Percentiles rank a stretch among this genome's conserved stretches.
Evolutionary conservation across 2,797 vertebrate species (phyloP).

Genomic region (Carcharodon carcharias): DNA sequence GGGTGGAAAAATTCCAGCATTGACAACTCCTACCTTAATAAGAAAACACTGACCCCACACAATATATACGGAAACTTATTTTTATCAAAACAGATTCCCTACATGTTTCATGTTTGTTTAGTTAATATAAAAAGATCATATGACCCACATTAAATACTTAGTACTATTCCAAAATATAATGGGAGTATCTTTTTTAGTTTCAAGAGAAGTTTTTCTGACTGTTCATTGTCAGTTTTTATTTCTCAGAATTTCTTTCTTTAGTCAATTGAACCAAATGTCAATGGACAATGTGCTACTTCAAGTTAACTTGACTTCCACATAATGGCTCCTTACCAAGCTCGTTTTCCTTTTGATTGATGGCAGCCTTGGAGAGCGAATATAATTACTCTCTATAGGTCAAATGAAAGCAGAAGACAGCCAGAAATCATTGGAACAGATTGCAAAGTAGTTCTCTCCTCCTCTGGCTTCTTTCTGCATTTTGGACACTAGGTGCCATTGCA

Average conservation of each 20-base stretch:
- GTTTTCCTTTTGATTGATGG: background rate
- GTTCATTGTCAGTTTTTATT: background rate
- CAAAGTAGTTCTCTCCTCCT: background rate
- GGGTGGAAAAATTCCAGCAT: background rate
- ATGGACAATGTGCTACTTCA: background rate
- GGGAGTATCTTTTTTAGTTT: background rate
- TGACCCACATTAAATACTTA: background rate
- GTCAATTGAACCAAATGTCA: background rate
- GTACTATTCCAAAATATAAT: background rate
- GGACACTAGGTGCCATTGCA: slow-evolving; percentile 12
- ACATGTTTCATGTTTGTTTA: background rate
- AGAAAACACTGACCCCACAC: background rate
- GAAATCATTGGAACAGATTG: background rate
- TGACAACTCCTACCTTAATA: background rate
- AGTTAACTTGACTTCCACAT: background rate
- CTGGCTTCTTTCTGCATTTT: background rate
- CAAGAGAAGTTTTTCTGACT: background rate
- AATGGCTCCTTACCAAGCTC: background rate
- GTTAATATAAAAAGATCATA: background rate
- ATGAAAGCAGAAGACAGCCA: background rate
- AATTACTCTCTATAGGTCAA: background rate
- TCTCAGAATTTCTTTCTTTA: background rate
- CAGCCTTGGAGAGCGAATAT: background rate
- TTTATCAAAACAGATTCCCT: background rate
- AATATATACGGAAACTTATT: background rate